Conservation (phyloP, 1,140 invertebrate genomes). For the Drosophila lacertosa region DNA sequence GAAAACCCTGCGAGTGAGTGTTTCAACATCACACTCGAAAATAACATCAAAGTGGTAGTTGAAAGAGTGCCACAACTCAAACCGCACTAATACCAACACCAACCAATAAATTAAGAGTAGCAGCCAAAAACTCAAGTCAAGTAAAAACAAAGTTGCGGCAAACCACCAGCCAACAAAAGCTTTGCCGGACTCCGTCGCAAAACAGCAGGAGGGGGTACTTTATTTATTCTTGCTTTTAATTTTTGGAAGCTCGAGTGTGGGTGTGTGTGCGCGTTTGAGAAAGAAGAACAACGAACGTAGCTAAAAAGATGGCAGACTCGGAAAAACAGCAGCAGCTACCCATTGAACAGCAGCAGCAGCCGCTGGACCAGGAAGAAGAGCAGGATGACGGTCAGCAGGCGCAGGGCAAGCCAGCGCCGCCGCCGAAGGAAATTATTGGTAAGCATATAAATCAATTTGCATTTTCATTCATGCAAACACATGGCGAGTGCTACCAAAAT, state of each 20-base stretch:
- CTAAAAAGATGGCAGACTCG: constrained; percentile 78
- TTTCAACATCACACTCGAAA: constrained; percentile 84
- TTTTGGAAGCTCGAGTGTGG: constrained; percentile 54
- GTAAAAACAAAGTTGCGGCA: constrained; percentile 62
- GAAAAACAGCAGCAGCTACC: constrained; percentile 80
- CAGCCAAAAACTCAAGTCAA: constrained; percentile 54
- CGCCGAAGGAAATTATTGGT: constrained; percentile 83
- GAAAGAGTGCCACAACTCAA: constrained; percentile 78
- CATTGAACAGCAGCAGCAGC: constrained; percentile 68
- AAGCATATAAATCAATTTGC: constrained; percentile 52
- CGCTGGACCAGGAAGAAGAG: constrained; percentile 63
- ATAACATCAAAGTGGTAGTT: constrained; percentile 83
- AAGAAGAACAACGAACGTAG: constrained; percentile 49
- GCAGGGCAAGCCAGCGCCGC: constrained; percentile 73
- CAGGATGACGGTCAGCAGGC: constrained; percentile 61
- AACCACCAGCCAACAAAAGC: constrained; percentile 35
- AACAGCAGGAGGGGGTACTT: constrained; percentile 42
- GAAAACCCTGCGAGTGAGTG: constrained; percentile 83
- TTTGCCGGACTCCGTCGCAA: constrained; percentile 34
- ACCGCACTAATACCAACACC: constrained; percentile 49
- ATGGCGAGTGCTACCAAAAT: constrained; percentile 74
- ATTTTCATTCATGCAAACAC: constrained; percentile 79
- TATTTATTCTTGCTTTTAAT: constrained; percentile 58
- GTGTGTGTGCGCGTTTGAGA: constrained; percentile 47
- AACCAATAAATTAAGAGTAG: constrained; percentile 48